Conservation (phyloP, 1,140 invertebrate genomes). For the Pogonognathellus flavescens region DNA sequence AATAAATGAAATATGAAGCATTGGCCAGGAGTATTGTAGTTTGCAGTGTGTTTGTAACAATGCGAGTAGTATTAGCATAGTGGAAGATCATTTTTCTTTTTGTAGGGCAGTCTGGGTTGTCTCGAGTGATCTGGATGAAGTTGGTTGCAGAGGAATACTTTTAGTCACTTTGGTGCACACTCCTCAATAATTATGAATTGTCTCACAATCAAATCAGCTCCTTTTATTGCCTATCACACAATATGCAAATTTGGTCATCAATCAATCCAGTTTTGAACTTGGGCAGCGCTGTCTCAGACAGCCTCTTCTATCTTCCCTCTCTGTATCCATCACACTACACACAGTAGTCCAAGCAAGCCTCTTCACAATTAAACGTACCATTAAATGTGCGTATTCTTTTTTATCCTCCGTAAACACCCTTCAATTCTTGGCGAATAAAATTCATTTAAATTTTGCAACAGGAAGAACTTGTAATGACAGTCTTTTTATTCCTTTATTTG, state of each 20-base stretch:
- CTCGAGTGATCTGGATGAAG: conserved; percentile 20
- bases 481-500: too few species aligned
- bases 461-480: too few species aligned
- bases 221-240: conserved; percentile 41
- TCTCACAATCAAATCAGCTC: conserved; percentile 36
- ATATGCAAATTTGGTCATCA: conserved; percentile 34
- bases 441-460: too few species aligned
- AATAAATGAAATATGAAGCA: not conserved
- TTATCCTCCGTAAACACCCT: too few species aligned
- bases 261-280: conserved; percentile 43
- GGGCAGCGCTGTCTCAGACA: conserved; percentile 20
- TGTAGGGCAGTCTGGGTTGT: conserved; percentile 19
- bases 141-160: not conserved
- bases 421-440: too few species aligned
- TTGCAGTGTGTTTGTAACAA: conserved; percentile 23
- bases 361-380: too few species aligned
- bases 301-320: not conserved
- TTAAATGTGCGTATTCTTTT: too few species aligned
- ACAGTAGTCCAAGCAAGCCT: too few species aligned
- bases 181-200: conserved; percentile 47
- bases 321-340: too few species aligned
- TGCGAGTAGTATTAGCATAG: not conserved
- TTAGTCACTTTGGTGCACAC: not conserved
- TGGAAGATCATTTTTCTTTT: not conserved
- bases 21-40: too few species aligned